These are phyloP conservation scores for Diplodus puntazzo DNA, from an alignment of 2,797 vertebrate genomes.

Conservation along the genomic window DNA sequence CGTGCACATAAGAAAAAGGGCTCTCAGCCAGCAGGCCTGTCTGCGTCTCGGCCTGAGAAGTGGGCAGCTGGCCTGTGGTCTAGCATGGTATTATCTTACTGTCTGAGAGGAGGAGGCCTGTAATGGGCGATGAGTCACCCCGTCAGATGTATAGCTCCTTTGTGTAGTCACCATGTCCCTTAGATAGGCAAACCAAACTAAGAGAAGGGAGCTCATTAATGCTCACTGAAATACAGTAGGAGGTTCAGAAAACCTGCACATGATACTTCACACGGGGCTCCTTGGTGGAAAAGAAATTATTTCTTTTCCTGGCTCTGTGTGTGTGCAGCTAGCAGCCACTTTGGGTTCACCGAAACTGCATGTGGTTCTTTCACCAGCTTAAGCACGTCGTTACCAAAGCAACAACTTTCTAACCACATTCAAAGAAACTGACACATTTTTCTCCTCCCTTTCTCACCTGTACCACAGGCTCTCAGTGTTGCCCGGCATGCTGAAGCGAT, in stretches of 20 bases:
- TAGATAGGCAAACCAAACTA: slow-evolving; percentile 57
- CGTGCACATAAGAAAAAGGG: slow-evolving; percentile 46
- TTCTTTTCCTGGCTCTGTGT: slow-evolving; percentile 23
- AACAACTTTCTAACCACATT: neutral
- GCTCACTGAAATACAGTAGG: slow-evolving; percentile 56
- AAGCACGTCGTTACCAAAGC: neutral
- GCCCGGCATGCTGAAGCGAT: slow-evolving; percentile 93
- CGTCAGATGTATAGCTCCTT: slow-evolving; percentile 72
- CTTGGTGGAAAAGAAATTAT: slow-evolving; percentile 26
- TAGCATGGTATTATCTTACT: slow-evolving; percentile 78
- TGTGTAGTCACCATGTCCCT: slow-evolving; percentile 60
- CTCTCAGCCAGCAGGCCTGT: slow-evolving; percentile 55
- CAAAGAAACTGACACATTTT: neutral
- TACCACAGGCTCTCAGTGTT: slow-evolving; percentile 92
- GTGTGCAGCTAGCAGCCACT: neutral
- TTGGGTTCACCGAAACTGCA: slow-evolving; percentile 1
- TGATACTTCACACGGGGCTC: slow-evolving; percentile 47
- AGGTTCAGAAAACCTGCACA: slow-evolving; percentile 39
- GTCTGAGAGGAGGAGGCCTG: slow-evolving; percentile 63
- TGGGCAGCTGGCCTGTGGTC: slow-evolving; percentile 74
- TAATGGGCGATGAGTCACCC: slow-evolving; percentile 63
- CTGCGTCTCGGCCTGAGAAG: slow-evolving; percentile 50
- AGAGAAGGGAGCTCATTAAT: slow-evolving; percentile 56
- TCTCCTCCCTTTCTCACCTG: slow-evolving; percentile 83
- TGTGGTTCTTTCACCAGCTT: slow-evolving; percentile 21